These are phyloP conservation scores for Rhyacophila evoluta DNA, from an alignment of 2,888 invertebrate genomes.

Conservation along the genomic window DNA sequence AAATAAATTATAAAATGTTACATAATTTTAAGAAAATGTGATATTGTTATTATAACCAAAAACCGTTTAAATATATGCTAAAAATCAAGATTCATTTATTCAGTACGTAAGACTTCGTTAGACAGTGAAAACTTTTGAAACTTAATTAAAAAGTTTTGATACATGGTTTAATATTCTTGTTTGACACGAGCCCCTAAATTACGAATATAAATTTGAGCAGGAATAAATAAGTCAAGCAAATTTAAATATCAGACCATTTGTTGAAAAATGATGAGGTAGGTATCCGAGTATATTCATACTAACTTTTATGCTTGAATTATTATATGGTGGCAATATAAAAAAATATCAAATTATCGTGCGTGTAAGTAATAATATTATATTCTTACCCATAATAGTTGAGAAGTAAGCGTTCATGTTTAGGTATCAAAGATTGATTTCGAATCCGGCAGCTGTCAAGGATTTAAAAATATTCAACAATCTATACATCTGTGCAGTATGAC, in stretches of 20 bases:
- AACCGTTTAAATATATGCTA: constrained; percentile 11
- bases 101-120: constrained; percentile 27
- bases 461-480: no score
- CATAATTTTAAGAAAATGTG: neutral
- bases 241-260: constrained; percentile 18
- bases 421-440: no score
- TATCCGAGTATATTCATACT: no score
- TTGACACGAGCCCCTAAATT: constrained; percentile 46
- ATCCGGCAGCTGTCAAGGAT: no score
- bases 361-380: no score
- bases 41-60: constrained; percentile 10
- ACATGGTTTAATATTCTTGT: constrained; percentile 49
- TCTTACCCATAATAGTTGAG: no score
- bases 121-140: constrained; percentile 46
- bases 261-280: neutral
- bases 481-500: no score
- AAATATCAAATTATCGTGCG: no score
- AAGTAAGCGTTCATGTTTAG: no score
- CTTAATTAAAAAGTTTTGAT: constrained; percentile 52
- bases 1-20: neutral
- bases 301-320: no score
- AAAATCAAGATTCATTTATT: constrained; percentile 29
- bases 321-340: no score
- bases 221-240: constrained; percentile 24
- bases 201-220: constrained; percentile 34